These are phyloP conservation scores for Sipha maydis DNA, from an alignment of 2,888 invertebrate species.

Conservation along the genomic window DNA sequence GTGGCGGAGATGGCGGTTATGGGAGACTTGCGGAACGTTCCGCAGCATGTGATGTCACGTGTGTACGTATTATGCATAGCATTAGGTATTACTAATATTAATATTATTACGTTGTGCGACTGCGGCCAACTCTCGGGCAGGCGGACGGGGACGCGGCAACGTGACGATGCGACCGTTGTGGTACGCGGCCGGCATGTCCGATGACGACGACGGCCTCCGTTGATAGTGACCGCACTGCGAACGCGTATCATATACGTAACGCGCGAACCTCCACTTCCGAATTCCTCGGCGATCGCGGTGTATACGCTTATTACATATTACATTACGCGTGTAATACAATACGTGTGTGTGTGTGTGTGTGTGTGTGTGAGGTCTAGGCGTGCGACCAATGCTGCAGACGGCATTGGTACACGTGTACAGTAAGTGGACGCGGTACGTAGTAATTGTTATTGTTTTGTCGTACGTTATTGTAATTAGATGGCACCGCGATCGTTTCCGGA, in stretches of 20 bases:
- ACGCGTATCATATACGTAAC: not conserved
- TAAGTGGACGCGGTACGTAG: no score
- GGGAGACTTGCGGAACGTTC: not conserved
- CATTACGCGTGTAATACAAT: no score
- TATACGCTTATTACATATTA: not conserved
- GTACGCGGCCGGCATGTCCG: constrained; percentile 30
- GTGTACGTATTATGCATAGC: no score
- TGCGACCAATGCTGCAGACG: not conserved
- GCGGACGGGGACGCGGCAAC: constrained; percentile 6
- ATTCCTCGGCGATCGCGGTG: constrained; percentile 10
- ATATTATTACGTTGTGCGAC: not conserved
- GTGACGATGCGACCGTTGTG: constrained; percentile 13
- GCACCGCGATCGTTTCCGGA: no score
- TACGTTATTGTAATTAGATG: no score
- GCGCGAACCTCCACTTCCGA: constrained; percentile 18
- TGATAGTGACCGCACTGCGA: not conserved
- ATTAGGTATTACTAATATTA: no score
- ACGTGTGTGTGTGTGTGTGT: no score
- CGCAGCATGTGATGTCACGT: no score
- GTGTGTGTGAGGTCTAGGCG: no score
- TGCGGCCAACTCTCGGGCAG: not conserved
- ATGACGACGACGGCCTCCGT: not conserved
- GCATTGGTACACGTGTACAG: no score
- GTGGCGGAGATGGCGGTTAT: no score
- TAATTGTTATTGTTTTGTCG: no score